These are phyloP conservation scores for Caenorhabditis zanzibari DNA, from an alignment of 2,888 invertebrate species.

Conservation along the genomic window DNA sequence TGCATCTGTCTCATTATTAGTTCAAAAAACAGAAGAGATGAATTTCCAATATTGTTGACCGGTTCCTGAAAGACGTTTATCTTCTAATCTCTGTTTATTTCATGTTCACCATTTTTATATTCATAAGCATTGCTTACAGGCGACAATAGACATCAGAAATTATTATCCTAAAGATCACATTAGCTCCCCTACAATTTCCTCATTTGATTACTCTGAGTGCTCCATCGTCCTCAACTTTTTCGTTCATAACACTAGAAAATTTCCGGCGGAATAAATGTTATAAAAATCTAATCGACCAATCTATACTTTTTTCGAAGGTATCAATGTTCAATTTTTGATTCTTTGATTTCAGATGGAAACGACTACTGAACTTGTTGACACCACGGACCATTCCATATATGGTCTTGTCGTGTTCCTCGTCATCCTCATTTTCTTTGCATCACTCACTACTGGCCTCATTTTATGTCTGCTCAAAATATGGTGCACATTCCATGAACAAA, in stretches of 20 bases:
- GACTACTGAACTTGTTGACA: conserved; percentile 63
- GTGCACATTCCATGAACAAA: conserved; percentile 72
- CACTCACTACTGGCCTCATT: conserved; percentile 76
- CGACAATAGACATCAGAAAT: neutral
- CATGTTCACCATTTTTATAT: neutral
- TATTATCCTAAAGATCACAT: conserved; percentile 16
- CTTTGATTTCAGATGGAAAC: conserved; percentile 63
- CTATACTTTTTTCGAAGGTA: neutral
- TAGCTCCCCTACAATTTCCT: conserved; percentile 22
- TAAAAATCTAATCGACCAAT: neutral
- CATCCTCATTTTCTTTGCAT: conserved; percentile 75
- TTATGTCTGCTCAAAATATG: conserved; percentile 77
- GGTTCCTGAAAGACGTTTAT: neutral
- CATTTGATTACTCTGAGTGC: conserved; percentile 22
- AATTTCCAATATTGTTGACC: neutral
- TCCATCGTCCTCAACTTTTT: neutral
- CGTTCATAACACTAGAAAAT: neutral
- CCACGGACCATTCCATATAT: conserved; percentile 68
- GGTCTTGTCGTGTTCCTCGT: conserved; percentile 75
- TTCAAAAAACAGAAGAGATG: neutral
- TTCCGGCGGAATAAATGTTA: neutral
- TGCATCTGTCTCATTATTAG: neutral
- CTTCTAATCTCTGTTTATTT: conserved; percentile 5
- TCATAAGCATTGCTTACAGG: neutral
- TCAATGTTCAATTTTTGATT: neutral